Evolutionary conservation across 1,140 invertebrate species (phyloP).

Genomic region (Meloidogyne exigua): DNA sequence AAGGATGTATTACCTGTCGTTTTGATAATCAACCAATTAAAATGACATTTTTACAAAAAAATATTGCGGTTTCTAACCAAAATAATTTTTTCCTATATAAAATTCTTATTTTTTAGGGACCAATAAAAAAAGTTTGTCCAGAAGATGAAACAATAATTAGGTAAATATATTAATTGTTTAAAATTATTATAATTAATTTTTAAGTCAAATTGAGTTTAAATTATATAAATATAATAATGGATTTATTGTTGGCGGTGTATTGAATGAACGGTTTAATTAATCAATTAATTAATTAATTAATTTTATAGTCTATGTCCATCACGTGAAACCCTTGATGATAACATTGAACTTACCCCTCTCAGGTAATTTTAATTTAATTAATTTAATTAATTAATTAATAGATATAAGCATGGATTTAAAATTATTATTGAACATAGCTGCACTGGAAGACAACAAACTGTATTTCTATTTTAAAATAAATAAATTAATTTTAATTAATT

Average conservation of each 20-base stretch:
- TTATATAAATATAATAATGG: background rate
- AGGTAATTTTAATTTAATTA: background rate
- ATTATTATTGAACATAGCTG: background rate
- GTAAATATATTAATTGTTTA: background rate
- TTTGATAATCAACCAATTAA: background rate
- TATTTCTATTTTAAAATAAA: background rate
- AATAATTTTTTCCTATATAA: background rate
- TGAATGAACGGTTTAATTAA: background rate
- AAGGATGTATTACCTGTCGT: background rate
- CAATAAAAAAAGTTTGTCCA: background rate
- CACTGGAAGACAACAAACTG: background rate
- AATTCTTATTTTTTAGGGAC: background rate
- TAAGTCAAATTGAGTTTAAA: background rate
- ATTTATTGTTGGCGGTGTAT: background rate
- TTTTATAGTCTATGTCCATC: background rate
- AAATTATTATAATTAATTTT: background rate
- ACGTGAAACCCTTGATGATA: background rate
- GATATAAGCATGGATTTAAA: background rate
- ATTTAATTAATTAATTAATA: background rate
- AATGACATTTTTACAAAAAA: background rate
- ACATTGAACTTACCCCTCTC: background rate
- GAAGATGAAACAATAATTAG: background rate
- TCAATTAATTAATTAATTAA: background rate
- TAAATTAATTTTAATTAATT: background rate
- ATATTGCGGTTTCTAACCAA: background rate